Percentiles rank a stretch among this genome's conserved stretches.
phyloP scores from a whole-genome alignment of 1,140 invertebrate species.

The Odontomachus brunneus region DNA sequence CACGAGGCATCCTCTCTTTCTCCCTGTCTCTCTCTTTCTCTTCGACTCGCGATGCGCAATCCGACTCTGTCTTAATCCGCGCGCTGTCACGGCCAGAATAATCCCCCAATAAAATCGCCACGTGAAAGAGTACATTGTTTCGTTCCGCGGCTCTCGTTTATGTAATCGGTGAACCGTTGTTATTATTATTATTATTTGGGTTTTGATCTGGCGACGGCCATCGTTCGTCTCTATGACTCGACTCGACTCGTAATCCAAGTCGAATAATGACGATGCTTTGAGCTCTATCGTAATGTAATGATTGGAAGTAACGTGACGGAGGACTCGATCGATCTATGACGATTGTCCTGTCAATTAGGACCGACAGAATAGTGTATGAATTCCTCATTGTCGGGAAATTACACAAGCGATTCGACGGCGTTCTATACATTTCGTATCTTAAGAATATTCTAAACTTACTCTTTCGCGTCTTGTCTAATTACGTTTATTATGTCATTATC shows the following conservation, averaged over 20 bases:
- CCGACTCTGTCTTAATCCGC: slow-evolving; percentile 35
- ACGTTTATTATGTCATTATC: too few species aligned
- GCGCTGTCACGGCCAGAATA: slow-evolving; percentile 47
- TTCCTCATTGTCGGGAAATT: neutral
- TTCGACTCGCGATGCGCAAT: slow-evolving; percentile 25
- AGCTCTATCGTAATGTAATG: slow-evolving; percentile 14
- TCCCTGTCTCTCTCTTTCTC: neutral
- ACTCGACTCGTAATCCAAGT: neutral
- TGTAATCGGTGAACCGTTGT: slow-evolving; percentile 40
- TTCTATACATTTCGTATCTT: too few species aligned
- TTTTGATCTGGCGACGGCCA: neutral
- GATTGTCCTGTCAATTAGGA: slow-evolving; percentile 7
- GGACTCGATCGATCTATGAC: slow-evolving; percentile 10
- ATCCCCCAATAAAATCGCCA: slow-evolving; percentile 26
- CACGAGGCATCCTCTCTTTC: slow-evolving; percentile 2
- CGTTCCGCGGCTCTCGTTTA: slow-evolving; percentile 5
- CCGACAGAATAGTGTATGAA: neutral
- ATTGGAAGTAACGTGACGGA: slow-evolving; percentile 16
- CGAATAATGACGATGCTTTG: slow-evolving; percentile 21
- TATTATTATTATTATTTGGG: neutral
- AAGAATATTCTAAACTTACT: too few species aligned
- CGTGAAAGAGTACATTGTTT: slow-evolving; percentile 29
- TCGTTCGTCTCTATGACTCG: neutral
- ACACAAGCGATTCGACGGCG: too few species aligned
- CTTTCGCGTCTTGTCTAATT: too few species aligned